Evolutionary conservation across 37 sponge, comb jelly and placozoan species (phyloP).

Genomic region (Sycon ciliatum): DNA sequence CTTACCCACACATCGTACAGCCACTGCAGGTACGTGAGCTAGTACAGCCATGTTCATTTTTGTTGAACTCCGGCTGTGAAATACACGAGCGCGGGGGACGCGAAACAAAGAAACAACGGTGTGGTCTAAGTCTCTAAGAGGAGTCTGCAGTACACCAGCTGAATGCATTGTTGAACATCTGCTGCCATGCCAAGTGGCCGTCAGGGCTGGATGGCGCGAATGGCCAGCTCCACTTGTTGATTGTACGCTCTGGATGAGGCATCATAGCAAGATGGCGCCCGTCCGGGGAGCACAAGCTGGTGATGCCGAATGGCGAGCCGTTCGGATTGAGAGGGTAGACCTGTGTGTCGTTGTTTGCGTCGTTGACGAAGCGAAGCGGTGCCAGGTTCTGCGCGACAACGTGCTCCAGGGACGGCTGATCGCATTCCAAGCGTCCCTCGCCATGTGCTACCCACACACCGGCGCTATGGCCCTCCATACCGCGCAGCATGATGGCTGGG

Average conservation of each 20-base stretch:
- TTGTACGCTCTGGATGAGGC: conserved; percentile 19
- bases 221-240: conserved; percentile 13
- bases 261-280: conserved; percentile 18
- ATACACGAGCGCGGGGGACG: no score
- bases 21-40: no score
- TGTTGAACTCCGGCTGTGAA: no score
- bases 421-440: conserved; percentile 11
- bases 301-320: conserved; percentile 17
- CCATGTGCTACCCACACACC: conserved; percentile 27
- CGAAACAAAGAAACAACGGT: no score
- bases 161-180: conserved; percentile 17
- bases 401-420: not conserved
- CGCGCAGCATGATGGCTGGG: conserved; percentile 16
- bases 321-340: conserved; percentile 23
- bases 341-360: not conserved
- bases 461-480: not conserved
- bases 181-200: no score
- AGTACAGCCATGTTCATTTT: no score
- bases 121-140: no score
- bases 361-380: conserved; percentile 11
- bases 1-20: no score
- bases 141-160: conserved; percentile 10
- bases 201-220: conserved; percentile 14
- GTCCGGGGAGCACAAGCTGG: conserved; percentile 15
- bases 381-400: not conserved